Base-by-base conservation (phyloP, 1,140 invertebrate species). In the Drosophila quadrilineata region DNA sequence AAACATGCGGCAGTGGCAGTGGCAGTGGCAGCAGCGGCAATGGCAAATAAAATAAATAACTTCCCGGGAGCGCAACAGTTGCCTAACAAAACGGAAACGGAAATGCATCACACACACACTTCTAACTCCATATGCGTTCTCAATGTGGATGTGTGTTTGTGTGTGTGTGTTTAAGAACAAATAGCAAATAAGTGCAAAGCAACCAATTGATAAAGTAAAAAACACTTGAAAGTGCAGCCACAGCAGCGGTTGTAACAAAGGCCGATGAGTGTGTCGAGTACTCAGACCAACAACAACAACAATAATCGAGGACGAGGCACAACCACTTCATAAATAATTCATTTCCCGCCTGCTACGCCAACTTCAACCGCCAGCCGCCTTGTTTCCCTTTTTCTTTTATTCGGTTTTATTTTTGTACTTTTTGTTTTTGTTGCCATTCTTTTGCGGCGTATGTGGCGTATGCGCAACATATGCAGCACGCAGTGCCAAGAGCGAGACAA, bases 271-370 rank as follows among this genome's bases (percentile, higher is more conserved):
- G 71, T 75, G 68, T 54, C 64, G 69, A 75, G 56, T 75, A 73
- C 38, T 74, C 59, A 57, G 68, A 38, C 54, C 62, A 76, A 56
- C 72, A 71, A 54, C 56, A 67, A 21, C 62, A 56, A 50, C 50
- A 63, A 41, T 48, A 33, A 41, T 46, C 35, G 62, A 45, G 31
- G 49, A 43, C 52, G 53, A 59, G 66, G 67, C 72, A n/a, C n/a
- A 82, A 84, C 74, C 86, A 86, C 86, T 88, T 88, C 86, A 88
- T 88, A 88, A 88, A 88, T 88, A 88, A 88, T 88, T 88, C 86
- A 88, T 88, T 88, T 86, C 74, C 75, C 73, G 82, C 69, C 72
- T 76, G 72, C 70, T 74, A 73, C 71, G 77, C 80, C 62, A 74
- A 79, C 77, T 84, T 85, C 59, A 76, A 70, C 77, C 73, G 65